phyloP scores from a whole-genome alignment of 2,888 invertebrate genomes.

The Drosophila austrosaltans region DNA sequence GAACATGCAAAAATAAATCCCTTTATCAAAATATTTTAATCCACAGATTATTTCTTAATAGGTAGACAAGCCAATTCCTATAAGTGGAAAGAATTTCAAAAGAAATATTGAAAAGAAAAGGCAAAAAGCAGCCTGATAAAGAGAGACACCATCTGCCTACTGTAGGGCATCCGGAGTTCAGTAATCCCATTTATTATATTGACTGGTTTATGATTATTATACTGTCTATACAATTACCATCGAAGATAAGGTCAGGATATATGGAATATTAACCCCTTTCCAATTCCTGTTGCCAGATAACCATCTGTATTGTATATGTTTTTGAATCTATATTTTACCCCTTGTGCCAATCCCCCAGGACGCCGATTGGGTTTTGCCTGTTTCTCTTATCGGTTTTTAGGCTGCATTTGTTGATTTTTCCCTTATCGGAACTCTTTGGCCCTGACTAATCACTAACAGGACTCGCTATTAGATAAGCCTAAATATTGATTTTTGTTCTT shows the following conservation, averaged over 20 bases:
- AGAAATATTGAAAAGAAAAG: too few relatives aligned
- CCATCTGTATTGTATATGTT: conserved; percentile 18
- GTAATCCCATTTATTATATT: neutral
- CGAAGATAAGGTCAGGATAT: conserved; percentile 6
- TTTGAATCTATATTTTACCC: conserved; percentile 14
- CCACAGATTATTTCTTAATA: too few relatives aligned
- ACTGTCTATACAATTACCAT: neutral
- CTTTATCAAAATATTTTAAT: neutral
- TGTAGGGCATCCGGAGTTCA: neutral
- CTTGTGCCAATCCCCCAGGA: conserved; percentile 48
- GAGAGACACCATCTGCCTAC: neutral
- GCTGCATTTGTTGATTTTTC: conserved; percentile 45
- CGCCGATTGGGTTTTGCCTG: conserved; percentile 50
- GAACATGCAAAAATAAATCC: neutral
- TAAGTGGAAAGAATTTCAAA: too few relatives aligned
- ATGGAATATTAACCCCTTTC: neutral
- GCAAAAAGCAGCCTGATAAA: too few relatives aligned
- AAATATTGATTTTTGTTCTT: conserved; percentile 24
- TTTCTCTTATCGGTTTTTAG: conserved; percentile 37
- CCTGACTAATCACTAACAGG: conserved; percentile 58
- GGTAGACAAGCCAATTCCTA: too few relatives aligned
- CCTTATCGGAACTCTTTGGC: conserved; percentile 38
- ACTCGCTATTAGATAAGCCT: conserved; percentile 60
- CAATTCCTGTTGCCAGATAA: neutral
- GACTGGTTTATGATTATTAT: neutral